These are phyloP conservation scores for Ischnura elegans DNA, from an alignment of 2,888 invertebrate genomes.

Conservation along the genomic window DNA sequence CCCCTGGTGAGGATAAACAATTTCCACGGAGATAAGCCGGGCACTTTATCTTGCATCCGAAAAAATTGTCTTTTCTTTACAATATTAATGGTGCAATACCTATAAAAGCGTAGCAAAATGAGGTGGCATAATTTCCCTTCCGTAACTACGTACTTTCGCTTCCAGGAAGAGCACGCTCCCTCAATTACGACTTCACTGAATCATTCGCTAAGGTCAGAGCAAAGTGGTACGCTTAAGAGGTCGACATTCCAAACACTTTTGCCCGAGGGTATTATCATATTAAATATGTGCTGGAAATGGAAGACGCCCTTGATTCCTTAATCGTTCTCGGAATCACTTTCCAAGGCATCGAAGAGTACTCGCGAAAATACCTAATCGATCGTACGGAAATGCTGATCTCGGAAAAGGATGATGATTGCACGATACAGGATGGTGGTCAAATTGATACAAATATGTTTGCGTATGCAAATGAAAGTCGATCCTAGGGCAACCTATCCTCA, in stretches of 20 bases:
- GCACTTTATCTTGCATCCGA: too few relatives aligned
- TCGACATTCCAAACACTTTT: background rate
- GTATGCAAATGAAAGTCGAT: background rate
- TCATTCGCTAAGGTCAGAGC: background rate
- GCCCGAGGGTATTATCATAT: background rate
- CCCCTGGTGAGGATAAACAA: too few relatives aligned
- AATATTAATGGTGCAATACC: too few relatives aligned
- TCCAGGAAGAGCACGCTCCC: background rate
- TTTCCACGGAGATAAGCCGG: too few relatives aligned
- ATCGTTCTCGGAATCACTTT: background rate
- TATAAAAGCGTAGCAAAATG: too few relatives aligned
- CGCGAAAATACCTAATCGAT: background rate
- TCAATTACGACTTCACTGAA: background rate
- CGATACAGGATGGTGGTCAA: background rate
- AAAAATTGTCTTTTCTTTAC: too few relatives aligned
- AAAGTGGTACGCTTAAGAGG: background rate
- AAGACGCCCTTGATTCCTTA: background rate
- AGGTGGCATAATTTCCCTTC: background rate
- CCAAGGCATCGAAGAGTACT: background rate
- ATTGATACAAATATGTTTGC: background rate
- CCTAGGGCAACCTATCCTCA: background rate
- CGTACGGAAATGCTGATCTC: background rate
- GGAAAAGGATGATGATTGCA: background rate
- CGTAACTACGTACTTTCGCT: background rate
- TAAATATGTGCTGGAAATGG: background rate